These are phyloP conservation scores for Crax fasciolata DNA, from an alignment of 2,797 vertebrate genomes.

Conservation along the genomic window DNA sequence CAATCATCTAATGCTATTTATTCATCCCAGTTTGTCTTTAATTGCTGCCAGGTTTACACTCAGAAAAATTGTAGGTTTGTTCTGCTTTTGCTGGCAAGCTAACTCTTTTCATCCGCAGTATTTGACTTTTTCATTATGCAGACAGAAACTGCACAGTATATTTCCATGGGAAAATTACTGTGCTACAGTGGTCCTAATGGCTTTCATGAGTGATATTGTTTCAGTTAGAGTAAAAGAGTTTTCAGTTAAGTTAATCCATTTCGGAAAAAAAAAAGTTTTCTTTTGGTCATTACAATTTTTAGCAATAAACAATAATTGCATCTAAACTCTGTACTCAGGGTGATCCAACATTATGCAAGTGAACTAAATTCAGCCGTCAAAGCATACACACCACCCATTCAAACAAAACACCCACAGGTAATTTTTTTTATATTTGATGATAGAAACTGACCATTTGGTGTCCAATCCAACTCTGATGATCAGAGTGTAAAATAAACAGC, in stretches of 20 bases:
- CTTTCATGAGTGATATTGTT: background rate
- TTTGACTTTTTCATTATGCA: background rate
- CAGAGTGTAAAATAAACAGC: background rate
- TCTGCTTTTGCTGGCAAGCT: slow-evolving; percentile 33
- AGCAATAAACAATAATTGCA: background rate
- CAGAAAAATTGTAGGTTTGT: background rate
- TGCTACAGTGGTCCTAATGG: background rate
- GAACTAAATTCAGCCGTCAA: background rate
- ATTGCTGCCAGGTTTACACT: slow-evolving; percentile 59
- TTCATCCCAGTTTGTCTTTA: slow-evolving; percentile 59
- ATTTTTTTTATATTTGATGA: background rate
- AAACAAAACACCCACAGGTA: background rate
- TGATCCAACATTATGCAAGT: background rate
- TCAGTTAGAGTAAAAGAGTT: background rate
- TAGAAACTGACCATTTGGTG: background rate
- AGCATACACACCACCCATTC: background rate
- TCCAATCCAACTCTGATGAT: background rate
- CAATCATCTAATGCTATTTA: slow-evolving; percentile 54
- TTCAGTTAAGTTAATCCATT: background rate
- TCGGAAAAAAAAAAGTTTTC: background rate
- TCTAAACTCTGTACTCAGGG: background rate
- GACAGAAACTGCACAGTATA: background rate
- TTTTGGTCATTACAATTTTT: background rate
- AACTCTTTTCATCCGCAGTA: slow-evolving; percentile 9
- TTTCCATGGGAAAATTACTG: background rate